These are phyloP conservation scores for Plutella xylostella DNA, from an alignment of 2,888 invertebrate species.

Conservation along the genomic window DNA sequence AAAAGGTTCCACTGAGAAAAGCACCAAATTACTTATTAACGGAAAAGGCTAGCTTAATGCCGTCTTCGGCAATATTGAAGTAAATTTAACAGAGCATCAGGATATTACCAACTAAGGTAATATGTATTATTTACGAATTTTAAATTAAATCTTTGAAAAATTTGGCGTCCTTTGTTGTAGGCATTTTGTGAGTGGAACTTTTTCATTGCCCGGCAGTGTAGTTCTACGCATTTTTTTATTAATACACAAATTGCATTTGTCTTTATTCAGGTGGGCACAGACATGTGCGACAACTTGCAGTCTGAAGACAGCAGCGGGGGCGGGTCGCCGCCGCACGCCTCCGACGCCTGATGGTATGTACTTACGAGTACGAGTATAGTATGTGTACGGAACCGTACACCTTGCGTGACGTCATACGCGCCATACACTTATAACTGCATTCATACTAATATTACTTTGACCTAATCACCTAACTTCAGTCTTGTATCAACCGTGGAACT, in stretches of 20 bases:
- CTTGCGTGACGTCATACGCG: too few relatives aligned
- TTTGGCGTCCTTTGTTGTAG: background rate
- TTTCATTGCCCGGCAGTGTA: background rate
- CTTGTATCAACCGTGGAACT: too few relatives aligned
- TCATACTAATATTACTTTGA: too few relatives aligned
- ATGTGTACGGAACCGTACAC: too few relatives aligned
- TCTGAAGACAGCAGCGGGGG: conserved; percentile 56
- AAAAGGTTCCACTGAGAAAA: too few relatives aligned
- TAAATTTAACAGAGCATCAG: background rate
- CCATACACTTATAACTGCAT: too few relatives aligned
- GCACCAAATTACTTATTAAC: too few relatives aligned
- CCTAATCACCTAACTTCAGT: too few relatives aligned
- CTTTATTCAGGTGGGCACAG: conserved; percentile 31
- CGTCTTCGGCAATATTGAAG: too few relatives aligned
- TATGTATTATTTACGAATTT: background rate
- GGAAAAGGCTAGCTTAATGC: too few relatives aligned
- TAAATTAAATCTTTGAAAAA: too few relatives aligned
- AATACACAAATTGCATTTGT: background rate
- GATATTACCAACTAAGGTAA: background rate
- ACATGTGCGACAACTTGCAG: conserved; percentile 34
- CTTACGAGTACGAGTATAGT: background rate
- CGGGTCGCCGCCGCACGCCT: conserved; percentile 44
- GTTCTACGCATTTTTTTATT: background rate
- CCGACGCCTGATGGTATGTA: conserved; percentile 47
- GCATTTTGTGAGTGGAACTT: background rate